Percentiles rank a stretch among this genome's conserved stretches.
phyloP scores from a whole-genome alignment of 2,888 invertebrate genomes.

The Plutella xylostella region DNA sequence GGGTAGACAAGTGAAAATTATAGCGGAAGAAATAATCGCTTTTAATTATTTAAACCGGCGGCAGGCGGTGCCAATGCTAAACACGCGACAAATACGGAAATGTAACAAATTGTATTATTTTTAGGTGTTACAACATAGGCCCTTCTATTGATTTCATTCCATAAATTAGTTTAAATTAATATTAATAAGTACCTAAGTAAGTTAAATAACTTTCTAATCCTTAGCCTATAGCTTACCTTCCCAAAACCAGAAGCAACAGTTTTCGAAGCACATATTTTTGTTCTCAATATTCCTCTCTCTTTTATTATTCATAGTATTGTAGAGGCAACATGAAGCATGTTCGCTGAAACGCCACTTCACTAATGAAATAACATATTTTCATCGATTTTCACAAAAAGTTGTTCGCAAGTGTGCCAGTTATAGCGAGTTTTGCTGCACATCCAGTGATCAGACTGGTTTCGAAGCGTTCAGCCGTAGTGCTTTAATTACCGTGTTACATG shows the following conservation, averaged over 20 bases:
- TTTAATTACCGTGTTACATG: constrained; percentile 6
- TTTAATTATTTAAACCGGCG: too few relatives aligned
- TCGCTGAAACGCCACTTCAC: neutral
- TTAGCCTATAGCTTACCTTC: too few relatives aligned
- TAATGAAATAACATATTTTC: constrained; percentile 2
- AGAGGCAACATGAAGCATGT: constrained; percentile 1
- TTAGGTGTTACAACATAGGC: too few relatives aligned
- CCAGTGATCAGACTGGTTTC: constrained; percentile 13
- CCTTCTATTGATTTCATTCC: too few relatives aligned
- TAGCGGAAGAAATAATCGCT: too few relatives aligned
- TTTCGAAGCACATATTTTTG: constrained; percentile 2
- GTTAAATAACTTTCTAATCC: too few relatives aligned
- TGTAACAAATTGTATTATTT: too few relatives aligned
- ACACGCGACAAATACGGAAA: too few relatives aligned
- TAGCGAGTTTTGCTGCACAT: neutral
- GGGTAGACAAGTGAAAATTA: too few relatives aligned
- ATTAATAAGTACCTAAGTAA: too few relatives aligned
- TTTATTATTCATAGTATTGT: neutral
- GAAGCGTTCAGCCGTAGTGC: constrained; percentile 20
- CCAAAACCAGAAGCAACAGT: constrained; percentile 3
- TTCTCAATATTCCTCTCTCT: neutral
- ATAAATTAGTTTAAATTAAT: too few relatives aligned
- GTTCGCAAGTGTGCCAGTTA: neutral
- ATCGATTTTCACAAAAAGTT: neutral
- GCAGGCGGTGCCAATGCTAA: too few relatives aligned